A percentile compares a stretch with the other conserved stretches of the same genome.
Conservation (phyloP, 2,888 invertebrate species). For the Chalcosyrphus nemorum region DNA sequence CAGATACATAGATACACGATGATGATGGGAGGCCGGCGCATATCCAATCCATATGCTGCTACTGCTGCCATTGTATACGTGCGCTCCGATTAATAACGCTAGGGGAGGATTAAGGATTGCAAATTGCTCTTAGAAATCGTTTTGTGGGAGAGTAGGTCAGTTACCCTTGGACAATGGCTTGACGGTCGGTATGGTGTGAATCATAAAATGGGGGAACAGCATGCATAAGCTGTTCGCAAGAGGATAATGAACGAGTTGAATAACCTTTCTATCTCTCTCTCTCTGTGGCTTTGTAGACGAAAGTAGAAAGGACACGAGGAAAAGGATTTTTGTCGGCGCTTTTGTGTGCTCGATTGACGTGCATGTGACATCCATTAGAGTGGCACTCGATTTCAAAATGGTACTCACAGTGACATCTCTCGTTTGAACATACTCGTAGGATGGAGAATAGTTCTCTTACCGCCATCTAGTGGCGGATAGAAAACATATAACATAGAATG, state of each 20-base stretch:
- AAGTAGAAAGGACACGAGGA: too few species aligned
- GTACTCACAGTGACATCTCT: slow-evolving; percentile 33
- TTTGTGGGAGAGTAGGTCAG: slow-evolving; percentile 66
- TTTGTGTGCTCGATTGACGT: too few species aligned
- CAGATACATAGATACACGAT: slow-evolving; percentile 30
- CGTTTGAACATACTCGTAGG: background rate
- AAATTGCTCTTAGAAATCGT: slow-evolving; percentile 51
- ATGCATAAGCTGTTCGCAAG: background rate
- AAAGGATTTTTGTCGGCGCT: too few species aligned
- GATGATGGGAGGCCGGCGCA: slow-evolving; percentile 32
- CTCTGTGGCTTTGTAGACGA: too few species aligned
- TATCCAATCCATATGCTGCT: slow-evolving; percentile 27
- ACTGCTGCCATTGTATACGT: slow-evolving; percentile 35
- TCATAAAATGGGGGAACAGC: background rate
- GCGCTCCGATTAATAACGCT: slow-evolving; percentile 41
- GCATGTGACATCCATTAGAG: background rate
- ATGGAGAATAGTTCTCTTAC: too few species aligned
- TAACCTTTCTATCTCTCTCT: slow-evolving; percentile 1
- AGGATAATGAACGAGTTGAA: slow-evolving; percentile 21
- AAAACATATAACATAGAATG: slow-evolving; percentile 13
- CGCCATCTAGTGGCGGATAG: slow-evolving; percentile 37
- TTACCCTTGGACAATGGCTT: slow-evolving; percentile 50
- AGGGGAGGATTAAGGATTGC: slow-evolving; percentile 58
- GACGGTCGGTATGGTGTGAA: background rate
- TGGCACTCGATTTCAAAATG: slow-evolving; percentile 4